phyloP scores from a whole-genome alignment of 2,888 invertebrate genomes.

The Prionchulus punctatus region DNA sequence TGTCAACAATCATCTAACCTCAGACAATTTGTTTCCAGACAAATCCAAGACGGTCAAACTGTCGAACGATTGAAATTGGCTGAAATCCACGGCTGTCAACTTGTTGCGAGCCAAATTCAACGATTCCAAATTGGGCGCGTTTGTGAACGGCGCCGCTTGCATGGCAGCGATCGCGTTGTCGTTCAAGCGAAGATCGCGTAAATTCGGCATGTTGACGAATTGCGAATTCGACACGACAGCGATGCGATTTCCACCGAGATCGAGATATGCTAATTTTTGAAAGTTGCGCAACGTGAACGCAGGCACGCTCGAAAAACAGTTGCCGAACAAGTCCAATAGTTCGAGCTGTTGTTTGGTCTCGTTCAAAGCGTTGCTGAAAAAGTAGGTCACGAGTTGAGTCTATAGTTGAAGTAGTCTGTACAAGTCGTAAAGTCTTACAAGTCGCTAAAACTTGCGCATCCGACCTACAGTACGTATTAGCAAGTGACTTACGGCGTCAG shows the following conservation, averaged over 20 bases:
- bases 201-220: slow-evolving; percentile 56
- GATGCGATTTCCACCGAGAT: slow-evolving; percentile 61
- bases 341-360: slow-evolving; percentile 40
- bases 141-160: slow-evolving; percentile 65
- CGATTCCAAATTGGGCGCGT: slow-evolving; percentile 48
- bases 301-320: slow-evolving; percentile 61
- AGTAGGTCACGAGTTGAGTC: too few relatives aligned
- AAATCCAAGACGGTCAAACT: slow-evolving; percentile 56
- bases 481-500: not conserved
- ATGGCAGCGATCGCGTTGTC: slow-evolving; percentile 48
- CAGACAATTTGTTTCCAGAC: slow-evolving; percentile 57
- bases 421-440: too few relatives aligned
- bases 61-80: slow-evolving; percentile 61
- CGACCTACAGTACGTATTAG: too few relatives aligned
- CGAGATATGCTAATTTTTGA: slow-evolving; percentile 50
- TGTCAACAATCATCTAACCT: slow-evolving; percentile 43
- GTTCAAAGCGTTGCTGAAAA: slow-evolving; percentile 20
- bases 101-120: slow-evolving; percentile 68
- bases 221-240: slow-evolving; percentile 50
- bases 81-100: slow-evolving; percentile 58
- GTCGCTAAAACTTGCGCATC: too few relatives aligned
- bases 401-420: too few relatives aligned
- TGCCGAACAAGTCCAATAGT: slow-evolving; percentile 62
- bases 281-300: slow-evolving; percentile 64
- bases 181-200: slow-evolving; percentile 47